These are phyloP conservation scores for Lingula anatina DNA, from an alignment of 2,888 invertebrate genomes.

Conservation along the genomic window DNA sequence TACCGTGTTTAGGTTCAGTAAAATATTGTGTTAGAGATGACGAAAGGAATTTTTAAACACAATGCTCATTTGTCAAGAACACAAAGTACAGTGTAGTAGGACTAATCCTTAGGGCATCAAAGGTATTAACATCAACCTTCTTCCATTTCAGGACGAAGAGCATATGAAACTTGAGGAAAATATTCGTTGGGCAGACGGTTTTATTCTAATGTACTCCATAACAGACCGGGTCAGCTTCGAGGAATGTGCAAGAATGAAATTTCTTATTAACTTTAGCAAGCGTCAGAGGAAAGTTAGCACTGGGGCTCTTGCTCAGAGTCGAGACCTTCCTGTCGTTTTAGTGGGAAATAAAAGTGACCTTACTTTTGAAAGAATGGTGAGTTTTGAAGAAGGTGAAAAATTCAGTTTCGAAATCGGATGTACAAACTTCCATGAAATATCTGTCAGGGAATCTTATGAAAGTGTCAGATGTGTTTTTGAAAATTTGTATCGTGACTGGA, in stretches of 20 bases:
- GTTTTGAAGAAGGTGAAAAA: constrained; percentile 21
- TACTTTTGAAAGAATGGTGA: constrained; percentile 70
- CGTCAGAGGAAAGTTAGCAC: constrained; percentile 12
- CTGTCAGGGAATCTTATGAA: constrained; percentile 76
- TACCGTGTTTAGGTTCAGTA: background rate
- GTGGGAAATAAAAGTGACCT: constrained; percentile 81
- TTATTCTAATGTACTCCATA: constrained; percentile 79
- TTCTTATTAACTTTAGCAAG: constrained; percentile 40
- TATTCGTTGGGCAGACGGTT: constrained; percentile 84
- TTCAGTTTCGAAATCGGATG: constrained; percentile 25
- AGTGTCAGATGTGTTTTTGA: constrained; percentile 66
- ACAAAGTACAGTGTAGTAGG: background rate
- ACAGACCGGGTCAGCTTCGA: constrained; percentile 80
- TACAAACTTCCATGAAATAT: constrained; percentile 74
- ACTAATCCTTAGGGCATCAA: background rate
- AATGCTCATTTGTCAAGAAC: background rate
- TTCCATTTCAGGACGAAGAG: constrained; percentile 23
- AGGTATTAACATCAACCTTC: background rate
- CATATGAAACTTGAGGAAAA: constrained; percentile 63
- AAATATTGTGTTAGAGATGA: background rate
- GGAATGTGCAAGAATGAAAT: constrained; percentile 35
- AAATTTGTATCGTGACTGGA: constrained; percentile 22
- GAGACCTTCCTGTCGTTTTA: constrained; percentile 71
- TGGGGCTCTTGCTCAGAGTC: constrained; percentile 7
- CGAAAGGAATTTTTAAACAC: background rate